Evolutionary conservation across 1,140 invertebrate species (phyloP), one percentile per base, ranked within the genome.

Genomic region (Schlechtendalia chinensis): DNA sequence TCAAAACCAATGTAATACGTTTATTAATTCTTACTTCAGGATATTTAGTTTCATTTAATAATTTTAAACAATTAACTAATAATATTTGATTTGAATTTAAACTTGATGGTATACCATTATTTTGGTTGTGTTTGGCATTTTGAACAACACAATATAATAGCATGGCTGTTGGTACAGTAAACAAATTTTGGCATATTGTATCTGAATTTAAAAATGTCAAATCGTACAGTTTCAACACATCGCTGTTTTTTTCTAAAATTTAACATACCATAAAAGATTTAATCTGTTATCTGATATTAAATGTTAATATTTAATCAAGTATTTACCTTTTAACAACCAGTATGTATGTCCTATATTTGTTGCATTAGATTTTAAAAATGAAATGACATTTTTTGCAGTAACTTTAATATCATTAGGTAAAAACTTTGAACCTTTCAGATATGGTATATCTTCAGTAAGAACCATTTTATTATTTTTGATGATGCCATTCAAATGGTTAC

Each of bases 341-440:
- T 98, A 98, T 0, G 96, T 98, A 83, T 97, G 96, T 0, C 96
- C 96, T 81, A 95, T 93, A 87, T 96, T 96, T 0, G 96, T 97
- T 5, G 94, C 95, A 85, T 97, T 97, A 1, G 91, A 91, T 85
- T 96, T 97, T 5, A 98, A 84, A 85, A 98, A 98, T 14, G 94
- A 93, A 29, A 97, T 86, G 81, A 97, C 96, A 87, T 96, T 96
- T 84, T 96, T 94, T 0, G 96, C 96, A 17, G 98, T 92, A 86
- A 97, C 94, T 67, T 91, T 89, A 24, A 98, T 93, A 1, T 96
- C 89, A 85, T 93, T 91, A 0, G 95, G 94, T 12, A 92, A 94
- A 84, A 96, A 96, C 85, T 92, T 91, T 0, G 93, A 93, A 83
- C 94, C 90, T 80, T 93, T 90, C 83, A 97, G 86, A 83, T 93